Base-by-base conservation (phyloP, 1,140 invertebrate species). In the Varroa destructor region DNA sequence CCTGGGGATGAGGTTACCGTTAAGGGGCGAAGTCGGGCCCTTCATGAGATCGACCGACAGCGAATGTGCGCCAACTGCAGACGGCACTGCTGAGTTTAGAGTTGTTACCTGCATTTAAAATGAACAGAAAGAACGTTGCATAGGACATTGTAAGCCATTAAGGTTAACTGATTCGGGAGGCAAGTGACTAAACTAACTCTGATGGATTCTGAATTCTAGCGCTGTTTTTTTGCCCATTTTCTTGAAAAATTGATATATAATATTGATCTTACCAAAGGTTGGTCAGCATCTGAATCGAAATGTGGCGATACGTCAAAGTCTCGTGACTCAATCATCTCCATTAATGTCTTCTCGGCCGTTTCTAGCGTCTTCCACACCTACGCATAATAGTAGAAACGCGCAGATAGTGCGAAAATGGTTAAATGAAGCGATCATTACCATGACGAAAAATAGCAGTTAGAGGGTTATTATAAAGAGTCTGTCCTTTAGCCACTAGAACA, bases 331-430 rank as follows among this genome's bases (percentile, higher is more conserved):
- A 91, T 84, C 86, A 91, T 89, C 72, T 89, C 87, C 73, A 93
- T 82, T 55, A 96, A 82, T 71, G 89, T 88, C 57, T 86, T 87
- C 80, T 97, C 93, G 10, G 92, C 91, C 0, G 90, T 92, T 81
- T 96, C 91, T 51, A 97, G 81, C 3, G 91, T 94, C 81, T 96
- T 96, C 89, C 92, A 95, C 6, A 82, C 61, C 61, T 67, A 37
- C 2, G 46, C 12, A 37, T 58, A 12, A 43, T 3, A 67, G 40
- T 51, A 8, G 8, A 51, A 51, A 51, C 8, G 8, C 3, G 46
- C 46, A 51, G 46, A 51, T 51, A 8, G 46, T 25, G 25, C 25
- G 25, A 25, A 25, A 25, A 25, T 25, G 25, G 25, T 25, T 25
- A 25, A 25, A 25, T 25, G 25, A 25, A 25, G 25, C 25, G 25